These are phyloP conservation scores for Crotalus tigris DNA, from an alignment of 2,113 vertebrate species.

Conservation along the genomic window DNA sequence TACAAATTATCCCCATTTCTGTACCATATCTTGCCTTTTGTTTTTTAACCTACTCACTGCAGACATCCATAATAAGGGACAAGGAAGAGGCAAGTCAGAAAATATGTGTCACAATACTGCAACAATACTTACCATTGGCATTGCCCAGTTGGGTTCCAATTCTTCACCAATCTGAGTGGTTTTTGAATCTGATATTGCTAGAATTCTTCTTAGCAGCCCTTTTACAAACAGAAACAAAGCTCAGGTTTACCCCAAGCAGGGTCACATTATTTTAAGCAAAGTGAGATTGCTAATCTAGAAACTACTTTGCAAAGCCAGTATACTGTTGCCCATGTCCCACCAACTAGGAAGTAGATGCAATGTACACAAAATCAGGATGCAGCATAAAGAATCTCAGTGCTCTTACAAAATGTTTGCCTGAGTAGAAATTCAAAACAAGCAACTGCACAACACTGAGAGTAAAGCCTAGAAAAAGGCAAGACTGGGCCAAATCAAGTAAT, in stretches of 20 bases:
- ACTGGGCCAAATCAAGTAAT: neutral
- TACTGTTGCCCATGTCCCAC: neutral
- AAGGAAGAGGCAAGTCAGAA: neutral
- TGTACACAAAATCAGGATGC: neutral
- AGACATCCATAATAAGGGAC: neutral
- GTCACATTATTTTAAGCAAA: neutral
- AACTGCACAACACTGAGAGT: neutral
- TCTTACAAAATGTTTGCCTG: neutral
- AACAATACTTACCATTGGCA: neutral
- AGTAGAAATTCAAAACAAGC: neutral
- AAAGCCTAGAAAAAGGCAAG: neutral
- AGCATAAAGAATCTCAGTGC: neutral
- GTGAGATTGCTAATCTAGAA: neutral
- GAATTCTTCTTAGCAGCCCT: neutral
- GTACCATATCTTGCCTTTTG: neutral
- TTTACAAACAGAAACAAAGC: neutral
- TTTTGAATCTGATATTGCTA: neutral
- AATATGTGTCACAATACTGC: neutral
- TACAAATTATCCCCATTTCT: neutral
- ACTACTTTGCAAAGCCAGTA: neutral
- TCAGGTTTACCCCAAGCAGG: neutral
- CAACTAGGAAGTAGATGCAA: neutral
- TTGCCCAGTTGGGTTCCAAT: neutral
- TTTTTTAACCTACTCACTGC: neutral
- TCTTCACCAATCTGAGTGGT: neutral